Evolutionary conservation across 2,797 vertebrate species (phyloP).

Genomic region (Triplophysa yarkandensis): DNA sequence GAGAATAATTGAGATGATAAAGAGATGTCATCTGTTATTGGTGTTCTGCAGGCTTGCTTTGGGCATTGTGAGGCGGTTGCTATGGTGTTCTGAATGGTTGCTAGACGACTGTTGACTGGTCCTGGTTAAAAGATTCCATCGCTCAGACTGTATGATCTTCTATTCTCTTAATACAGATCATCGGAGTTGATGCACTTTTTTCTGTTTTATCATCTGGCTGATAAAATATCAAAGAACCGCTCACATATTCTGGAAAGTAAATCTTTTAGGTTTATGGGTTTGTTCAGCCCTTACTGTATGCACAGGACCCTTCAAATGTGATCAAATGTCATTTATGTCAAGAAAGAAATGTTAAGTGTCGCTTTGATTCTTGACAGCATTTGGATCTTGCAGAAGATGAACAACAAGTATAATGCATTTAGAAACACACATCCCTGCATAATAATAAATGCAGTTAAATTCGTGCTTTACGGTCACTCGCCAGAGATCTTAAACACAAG

Average conservation of each 20-base stretch:
- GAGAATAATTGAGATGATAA: no score
- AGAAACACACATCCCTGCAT: conserved; percentile 53
- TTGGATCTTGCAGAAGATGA: neutral
- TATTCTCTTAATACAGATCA: neutral
- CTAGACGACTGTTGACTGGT: neutral
- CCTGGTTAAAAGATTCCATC: neutral
- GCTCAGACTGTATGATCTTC: neutral
- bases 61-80: neutral
- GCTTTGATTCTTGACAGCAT: conserved; percentile 4
- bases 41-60: no score
- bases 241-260: neutral
- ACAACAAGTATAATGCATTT: neutral
- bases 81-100: neutral
- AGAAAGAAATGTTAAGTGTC: neutral
- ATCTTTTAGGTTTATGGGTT: no score
- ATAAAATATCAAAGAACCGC: neutral
- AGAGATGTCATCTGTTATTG: no score
- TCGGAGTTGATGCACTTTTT: neutral
- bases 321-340: neutral
- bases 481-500: conserved; percentile 50
- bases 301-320: neutral
- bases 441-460: conserved; percentile 48
- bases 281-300: no score
- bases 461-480: neutral
- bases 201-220: neutral